These are phyloP conservation scores for Vulpes vulpes DNA, from an alignment of 2,113 vertebrate genomes.

Conservation along the genomic window DNA sequence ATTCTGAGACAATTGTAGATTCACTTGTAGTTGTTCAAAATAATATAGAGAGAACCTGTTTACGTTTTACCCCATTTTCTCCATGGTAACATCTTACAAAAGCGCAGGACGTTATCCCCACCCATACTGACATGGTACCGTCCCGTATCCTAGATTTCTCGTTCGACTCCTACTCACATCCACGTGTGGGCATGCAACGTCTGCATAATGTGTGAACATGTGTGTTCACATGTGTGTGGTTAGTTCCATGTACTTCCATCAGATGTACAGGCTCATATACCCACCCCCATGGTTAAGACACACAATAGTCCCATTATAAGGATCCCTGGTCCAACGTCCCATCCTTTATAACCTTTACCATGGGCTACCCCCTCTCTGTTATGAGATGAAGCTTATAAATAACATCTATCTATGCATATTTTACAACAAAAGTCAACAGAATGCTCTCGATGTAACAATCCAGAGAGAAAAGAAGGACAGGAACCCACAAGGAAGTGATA, in stretches of 20 bases:
- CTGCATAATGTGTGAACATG: too few species aligned
- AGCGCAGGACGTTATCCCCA: not conserved
- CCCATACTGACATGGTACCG: not conserved
- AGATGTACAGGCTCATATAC: fast-evolving
- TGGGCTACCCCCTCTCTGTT: not conserved
- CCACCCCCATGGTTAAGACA: too few species aligned
- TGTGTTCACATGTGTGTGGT: too few species aligned
- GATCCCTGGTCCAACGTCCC: fast-evolving
- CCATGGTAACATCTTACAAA: not conserved
- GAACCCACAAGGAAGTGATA: too few species aligned
- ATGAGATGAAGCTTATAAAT: fast-evolving
- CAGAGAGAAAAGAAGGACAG: not conserved
- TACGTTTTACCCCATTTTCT: not conserved
- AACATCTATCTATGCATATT: not conserved
- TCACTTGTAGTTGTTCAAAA: not conserved
- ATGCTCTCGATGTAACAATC: fast-evolving
- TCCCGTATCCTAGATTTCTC: not conserved
- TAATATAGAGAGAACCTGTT: not conserved
- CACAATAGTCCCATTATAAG: fast-evolving
- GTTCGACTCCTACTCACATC: not conserved
- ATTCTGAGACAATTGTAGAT: not conserved
- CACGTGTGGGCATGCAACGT: not conserved
- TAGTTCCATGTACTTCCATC: not conserved
- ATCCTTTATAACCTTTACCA: not conserved
- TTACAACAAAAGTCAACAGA: not conserved